Evolutionary conservation across 2,888 invertebrate genomes (phyloP), one percentile per base, ranked within the genome.

Genomic region (Pocota personata): DNA sequence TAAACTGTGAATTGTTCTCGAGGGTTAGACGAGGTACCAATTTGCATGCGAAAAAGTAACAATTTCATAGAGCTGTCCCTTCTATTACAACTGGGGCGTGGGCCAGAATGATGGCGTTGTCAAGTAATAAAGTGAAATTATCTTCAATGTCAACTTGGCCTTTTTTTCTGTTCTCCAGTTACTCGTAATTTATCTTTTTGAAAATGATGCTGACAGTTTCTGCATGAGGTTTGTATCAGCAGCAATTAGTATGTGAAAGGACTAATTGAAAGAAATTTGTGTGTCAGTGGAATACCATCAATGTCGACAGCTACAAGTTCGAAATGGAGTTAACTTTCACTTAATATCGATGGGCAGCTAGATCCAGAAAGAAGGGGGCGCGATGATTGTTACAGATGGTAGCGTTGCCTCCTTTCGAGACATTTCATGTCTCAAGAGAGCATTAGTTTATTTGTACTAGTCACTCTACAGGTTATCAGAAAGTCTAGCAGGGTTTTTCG

Each of bases 1-100:
- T 67, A 80, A 75, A 75, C 30, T 75, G 58, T 75, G 50, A 75
- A 80, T 48, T 58, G 48, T 43, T 58, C 50, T 35, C 58, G 14
- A 52, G 50, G 73, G 66, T 48, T 66, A 50, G 55, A 40, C 24
- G 40, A 35, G 14, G 60, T 60, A 30, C 5, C 43, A 69, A 75
- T 75, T 75, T 55, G 35, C 43, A 75, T 57, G 60, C 60, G 27
- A 35, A 75, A 67, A 37, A 64, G 40, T 40, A 52, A 32, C 64
- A 12, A 71, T 21, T 77, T 52, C 57, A 50, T 60, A 43, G 57
- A 72, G 21, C 16, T 32, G 10, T 57, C 67, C 32, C 35, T 43
- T 55, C 19, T 8, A 32, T 57, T 57, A 43, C 48, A 16, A 35
- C 48, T 57, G 32, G 19, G 57, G 10, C 21, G n/a, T 16, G 67